Conservation (phyloP, 1,140 invertebrate species). For the Holcopasites calliopsidis region DNA sequence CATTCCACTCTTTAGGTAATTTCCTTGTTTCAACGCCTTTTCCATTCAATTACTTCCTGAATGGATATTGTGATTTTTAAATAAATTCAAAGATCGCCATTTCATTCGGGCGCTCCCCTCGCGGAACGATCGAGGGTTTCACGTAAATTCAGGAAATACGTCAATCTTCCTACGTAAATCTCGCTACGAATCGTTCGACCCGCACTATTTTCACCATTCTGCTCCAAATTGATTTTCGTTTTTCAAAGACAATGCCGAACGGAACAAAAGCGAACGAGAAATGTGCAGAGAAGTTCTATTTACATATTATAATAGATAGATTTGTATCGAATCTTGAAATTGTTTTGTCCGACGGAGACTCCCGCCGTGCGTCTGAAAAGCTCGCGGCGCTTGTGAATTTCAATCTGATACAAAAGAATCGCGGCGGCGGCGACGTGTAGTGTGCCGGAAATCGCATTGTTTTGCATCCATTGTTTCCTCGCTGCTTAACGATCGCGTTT, state of each 20-base stretch:
- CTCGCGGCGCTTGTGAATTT: conserved; percentile 12
- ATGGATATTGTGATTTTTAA: neutral
- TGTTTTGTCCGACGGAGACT: no score
- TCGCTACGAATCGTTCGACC: neutral
- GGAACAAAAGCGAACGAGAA: no score
- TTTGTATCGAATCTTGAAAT: no score
- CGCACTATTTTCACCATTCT: neutral
- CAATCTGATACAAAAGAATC: neutral
- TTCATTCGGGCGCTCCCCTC: neutral
- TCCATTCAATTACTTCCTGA: no score
- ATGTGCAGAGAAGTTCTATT: no score
- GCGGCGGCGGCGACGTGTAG: neutral
- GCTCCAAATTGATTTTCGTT: conserved; percentile 20
- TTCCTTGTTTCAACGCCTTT: no score
- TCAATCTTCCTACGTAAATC: conserved; percentile 20
- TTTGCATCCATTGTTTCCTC: conserved; percentile 10
- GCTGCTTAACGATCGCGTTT: neutral
- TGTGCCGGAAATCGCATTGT: conserved; percentile 23
- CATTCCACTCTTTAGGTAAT: no score
- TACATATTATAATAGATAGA: no score
- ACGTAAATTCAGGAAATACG: conserved; percentile 13
- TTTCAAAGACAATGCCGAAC: neutral
- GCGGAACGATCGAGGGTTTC: neutral
- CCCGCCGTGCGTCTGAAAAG: no score
- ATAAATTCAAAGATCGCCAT: neutral